These are phyloP conservation scores for Axis porcinus DNA, from an alignment of 2,113 vertebrate genomes.

Conservation along the genomic window DNA sequence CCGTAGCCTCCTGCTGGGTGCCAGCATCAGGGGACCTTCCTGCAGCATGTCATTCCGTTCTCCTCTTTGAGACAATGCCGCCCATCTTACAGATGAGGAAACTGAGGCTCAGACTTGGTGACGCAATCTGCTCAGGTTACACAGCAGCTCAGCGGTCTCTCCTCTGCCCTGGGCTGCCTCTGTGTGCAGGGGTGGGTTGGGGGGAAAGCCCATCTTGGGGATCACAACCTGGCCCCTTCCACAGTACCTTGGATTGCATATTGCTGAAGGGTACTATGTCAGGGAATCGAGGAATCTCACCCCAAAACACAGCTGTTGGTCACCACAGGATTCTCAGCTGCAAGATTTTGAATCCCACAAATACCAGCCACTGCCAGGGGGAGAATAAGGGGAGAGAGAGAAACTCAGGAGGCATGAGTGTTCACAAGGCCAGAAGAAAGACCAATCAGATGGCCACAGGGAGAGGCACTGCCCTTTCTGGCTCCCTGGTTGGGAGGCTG, in stretches of 20 bases:
- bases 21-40: not conserved
- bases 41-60: rapidly evolving
- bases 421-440: not conserved
- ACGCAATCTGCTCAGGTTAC: not conserved
- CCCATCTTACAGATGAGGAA: not conserved
- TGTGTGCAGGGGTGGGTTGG: rapidly evolving
- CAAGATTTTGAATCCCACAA: not conserved
- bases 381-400: not conserved
- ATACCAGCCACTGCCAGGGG: not conserved
- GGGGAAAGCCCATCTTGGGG: too few relatives aligned
- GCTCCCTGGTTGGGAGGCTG: not conserved
- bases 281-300: not conserved
- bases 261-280: not conserved
- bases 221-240: not conserved
- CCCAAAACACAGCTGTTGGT: not conserved
- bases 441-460: not conserved
- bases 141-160: too few relatives aligned
- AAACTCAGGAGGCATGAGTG: too few relatives aligned
- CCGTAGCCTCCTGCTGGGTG: not conserved
- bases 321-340: not conserved
- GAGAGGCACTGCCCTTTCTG: not conserved
- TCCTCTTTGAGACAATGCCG: not conserved
- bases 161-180: not conserved
- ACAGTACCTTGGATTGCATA: not conserved
- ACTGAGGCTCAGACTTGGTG: not conserved